Percentiles rank a stretch among this genome's conserved stretches.
Evolutionary conservation across 2,888 invertebrate genomes (phyloP).

Genomic region (Polietes domitor): DNA sequence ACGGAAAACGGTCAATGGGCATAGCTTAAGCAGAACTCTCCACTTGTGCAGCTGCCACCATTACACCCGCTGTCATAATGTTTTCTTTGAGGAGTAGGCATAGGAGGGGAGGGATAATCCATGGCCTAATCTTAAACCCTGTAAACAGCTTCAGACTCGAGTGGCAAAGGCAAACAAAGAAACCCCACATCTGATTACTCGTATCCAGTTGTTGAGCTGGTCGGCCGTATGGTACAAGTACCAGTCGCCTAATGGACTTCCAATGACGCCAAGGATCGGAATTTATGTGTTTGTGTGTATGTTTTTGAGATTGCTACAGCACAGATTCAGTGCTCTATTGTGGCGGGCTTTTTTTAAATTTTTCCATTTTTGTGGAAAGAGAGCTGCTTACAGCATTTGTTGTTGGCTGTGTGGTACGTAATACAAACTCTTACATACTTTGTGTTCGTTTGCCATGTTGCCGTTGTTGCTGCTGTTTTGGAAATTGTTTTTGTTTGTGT

Average conservation of each 20-base stretch:
- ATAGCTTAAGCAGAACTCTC: background rate
- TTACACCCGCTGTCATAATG: background rate
- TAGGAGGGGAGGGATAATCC: background rate
- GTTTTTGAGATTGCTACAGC: background rate
- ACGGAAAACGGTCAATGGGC: no score
- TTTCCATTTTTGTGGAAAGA: no score
- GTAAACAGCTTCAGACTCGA: background rate
- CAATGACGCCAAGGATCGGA: background rate
- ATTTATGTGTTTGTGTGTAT: background rate
- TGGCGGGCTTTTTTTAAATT: no score
- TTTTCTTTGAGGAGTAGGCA: background rate
- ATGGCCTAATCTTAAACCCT: background rate
- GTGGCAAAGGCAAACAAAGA: background rate
- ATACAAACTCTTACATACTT: background rate
- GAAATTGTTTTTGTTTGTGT: conserved; percentile 24
- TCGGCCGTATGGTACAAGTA: background rate
- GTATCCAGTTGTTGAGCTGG: background rate
- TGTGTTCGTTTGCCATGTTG: conserved; percentile 1
- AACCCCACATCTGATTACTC: background rate
- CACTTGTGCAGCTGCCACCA: background rate
- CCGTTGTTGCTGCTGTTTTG: background rate
- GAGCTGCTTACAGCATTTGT: background rate
- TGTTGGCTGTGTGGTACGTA: background rate
- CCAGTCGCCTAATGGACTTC: background rate
- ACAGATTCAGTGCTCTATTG: conserved; percentile 4